Percentiles rank a stretch among this genome's conserved stretches.
Evolutionary conservation across 2,888 invertebrate genomes (phyloP).

Genomic region (Lycocerus yunnanus): DNA sequence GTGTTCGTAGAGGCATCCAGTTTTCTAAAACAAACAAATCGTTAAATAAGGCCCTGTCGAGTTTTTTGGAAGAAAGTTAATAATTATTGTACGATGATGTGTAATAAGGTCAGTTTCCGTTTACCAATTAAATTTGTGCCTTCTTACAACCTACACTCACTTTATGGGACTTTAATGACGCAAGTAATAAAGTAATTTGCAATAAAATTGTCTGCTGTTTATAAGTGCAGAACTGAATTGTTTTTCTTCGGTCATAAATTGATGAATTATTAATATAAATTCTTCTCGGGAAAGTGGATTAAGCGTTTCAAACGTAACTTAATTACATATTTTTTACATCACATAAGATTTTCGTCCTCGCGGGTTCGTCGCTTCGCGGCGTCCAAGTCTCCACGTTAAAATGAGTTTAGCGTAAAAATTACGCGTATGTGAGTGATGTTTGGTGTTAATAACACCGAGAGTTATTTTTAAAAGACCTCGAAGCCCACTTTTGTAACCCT

Average conservation of each 20-base stretch:
- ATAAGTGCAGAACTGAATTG: not conserved
- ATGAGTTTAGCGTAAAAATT: not conserved
- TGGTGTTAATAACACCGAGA: conserved; percentile 12
- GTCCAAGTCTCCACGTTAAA: not conserved
- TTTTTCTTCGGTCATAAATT: not conserved
- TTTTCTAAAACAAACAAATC: conserved; percentile 63
- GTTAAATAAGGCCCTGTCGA: not conserved
- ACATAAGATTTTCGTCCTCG: not conserved
- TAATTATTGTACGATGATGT: not conserved
- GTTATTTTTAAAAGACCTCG: conserved; percentile 15
- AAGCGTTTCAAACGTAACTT: not conserved
- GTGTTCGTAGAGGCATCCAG: conserved; percentile 76
- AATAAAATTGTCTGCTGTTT: conserved; percentile 12
- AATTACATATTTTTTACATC: not conserved
- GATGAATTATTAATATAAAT: not conserved
- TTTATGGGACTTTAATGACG: not conserved
- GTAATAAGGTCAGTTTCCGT: not conserved
- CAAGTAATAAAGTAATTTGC: conserved; percentile 25
- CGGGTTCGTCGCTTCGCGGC: not conserved
- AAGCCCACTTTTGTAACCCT: conserved; percentile 19
- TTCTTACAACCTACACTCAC: conserved; percentile 6
- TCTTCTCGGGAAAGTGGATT: not conserved
- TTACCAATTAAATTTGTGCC: conserved; percentile 12
- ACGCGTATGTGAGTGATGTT: not conserved
- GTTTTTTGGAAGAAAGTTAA: not conserved